Conservation (phyloP, 2,113 vertebrate species). For the Boleophthalmus pectinirostris region DNA sequence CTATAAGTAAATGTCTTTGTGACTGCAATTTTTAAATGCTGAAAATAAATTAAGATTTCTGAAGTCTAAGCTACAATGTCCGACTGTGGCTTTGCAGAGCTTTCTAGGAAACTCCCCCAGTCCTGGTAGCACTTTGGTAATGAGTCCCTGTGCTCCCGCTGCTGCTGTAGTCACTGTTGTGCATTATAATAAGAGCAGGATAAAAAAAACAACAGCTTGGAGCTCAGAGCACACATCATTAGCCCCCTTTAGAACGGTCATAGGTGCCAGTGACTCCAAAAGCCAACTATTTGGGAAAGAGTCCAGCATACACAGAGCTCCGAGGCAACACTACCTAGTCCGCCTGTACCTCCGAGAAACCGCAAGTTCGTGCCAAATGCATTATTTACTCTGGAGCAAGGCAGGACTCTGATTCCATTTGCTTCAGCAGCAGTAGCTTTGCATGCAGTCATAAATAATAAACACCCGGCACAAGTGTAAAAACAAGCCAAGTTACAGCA, state of each 20-base stretch:
- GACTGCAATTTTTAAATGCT: neutral
- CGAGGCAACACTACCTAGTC: conserved; percentile 24
- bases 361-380: conserved; percentile 57
- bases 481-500: conserved; percentile 51
- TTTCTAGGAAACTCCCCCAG: conserved; percentile 31
- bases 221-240: conserved; percentile 50
- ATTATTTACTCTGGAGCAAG: conserved; percentile 76
- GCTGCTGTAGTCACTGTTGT: conserved; percentile 44
- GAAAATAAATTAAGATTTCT: neutral
- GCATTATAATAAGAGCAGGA: conserved; percentile 50
- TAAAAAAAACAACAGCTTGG: conserved; percentile 45
- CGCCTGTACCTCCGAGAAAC: conserved; percentile 46
- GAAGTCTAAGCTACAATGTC: neutral
- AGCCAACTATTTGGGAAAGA: conserved; percentile 39
- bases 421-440: conserved; percentile 71
- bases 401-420: conserved; percentile 70
- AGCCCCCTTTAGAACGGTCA: conserved; percentile 44
- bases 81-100: conserved; percentile 21
- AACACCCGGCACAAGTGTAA: conserved; percentile 48
- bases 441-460: conserved; percentile 79
- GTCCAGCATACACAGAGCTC: conserved; percentile 25
- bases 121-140: conserved; percentile 39
- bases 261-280: conserved; percentile 36
- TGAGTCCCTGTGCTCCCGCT: conserved; percentile 41
- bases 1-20: neutral